Evolutionary conservation across 2,888 invertebrate species (phyloP).

Genomic region (Metellina segmentata): DNA sequence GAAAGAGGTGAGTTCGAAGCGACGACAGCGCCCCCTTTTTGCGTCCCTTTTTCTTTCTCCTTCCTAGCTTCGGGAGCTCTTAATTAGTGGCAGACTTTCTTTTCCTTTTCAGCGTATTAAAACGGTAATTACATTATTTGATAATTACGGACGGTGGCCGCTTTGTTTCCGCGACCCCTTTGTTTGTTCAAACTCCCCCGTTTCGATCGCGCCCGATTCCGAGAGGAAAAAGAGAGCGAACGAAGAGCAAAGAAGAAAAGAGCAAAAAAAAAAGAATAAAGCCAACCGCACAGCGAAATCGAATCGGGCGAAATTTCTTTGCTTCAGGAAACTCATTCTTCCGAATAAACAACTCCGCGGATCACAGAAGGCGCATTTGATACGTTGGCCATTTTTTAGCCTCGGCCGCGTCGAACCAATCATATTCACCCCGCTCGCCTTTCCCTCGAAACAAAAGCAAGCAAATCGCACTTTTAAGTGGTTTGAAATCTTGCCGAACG

Average conservation of each 20-base stretch:
- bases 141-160: conserved; percentile 64
- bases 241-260: conserved; percentile 10
- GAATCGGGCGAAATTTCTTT: conserved; percentile 46
- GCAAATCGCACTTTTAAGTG: conserved; percentile 30
- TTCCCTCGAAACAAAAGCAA: conserved; percentile 6
- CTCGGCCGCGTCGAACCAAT: conserved; percentile 14
- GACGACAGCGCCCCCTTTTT: conserved; percentile 40
- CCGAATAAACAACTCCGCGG: conserved; percentile 56
- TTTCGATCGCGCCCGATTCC: conserved; percentile 42
- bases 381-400: conserved; percentile 20
- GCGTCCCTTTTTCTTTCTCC: neutral
- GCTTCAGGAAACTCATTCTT: conserved; percentile 50
- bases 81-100: conserved; percentile 68
- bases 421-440: conserved; percentile 13
- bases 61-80: conserved; percentile 33
- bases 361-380: conserved; percentile 39
- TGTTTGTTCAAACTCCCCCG: conserved; percentile 59
- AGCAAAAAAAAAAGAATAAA: conserved; percentile 17
- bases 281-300: conserved; percentile 20
- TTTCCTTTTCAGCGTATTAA: conserved; percentile 64
- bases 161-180: conserved; percentile 42
- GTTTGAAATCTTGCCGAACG: conserved; percentile 25
- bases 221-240: neutral
- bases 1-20: conserved; percentile 7
- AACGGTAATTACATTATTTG: conserved; percentile 73